phyloP scores from a whole-genome alignment of 2,113 vertebrate species.

The Orcinus orca region DNA sequence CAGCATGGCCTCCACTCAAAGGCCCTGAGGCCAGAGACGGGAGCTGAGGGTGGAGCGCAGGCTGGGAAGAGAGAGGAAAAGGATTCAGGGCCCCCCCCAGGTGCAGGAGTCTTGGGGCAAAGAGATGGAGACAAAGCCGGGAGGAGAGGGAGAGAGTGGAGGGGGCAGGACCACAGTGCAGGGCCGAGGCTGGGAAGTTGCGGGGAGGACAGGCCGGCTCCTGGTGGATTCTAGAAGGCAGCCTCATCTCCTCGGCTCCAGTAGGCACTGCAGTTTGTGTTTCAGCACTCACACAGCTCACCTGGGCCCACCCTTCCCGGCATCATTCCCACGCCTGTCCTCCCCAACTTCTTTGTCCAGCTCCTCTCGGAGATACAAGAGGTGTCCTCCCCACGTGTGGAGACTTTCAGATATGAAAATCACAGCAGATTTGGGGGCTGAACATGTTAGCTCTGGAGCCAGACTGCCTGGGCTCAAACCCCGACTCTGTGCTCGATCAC shows the following conservation, averaged over 20 bases:
- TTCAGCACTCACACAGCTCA: background rate
- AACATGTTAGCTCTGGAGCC: background rate
- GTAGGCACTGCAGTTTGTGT: background rate
- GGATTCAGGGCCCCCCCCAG: background rate
- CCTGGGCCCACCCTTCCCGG: too few species aligned
- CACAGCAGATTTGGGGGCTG: background rate
- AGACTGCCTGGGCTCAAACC: background rate
- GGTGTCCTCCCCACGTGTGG: accelerated
- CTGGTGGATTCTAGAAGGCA: background rate
- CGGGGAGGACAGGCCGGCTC: background rate
- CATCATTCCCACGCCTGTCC: accelerated
- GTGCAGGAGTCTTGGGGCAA: background rate
- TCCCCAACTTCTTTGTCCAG: background rate
- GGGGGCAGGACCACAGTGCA: background rate
- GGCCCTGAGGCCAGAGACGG: background rate
- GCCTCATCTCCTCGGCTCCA: background rate
- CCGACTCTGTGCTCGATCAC: background rate
- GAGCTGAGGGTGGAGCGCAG: background rate
- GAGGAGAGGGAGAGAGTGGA: background rate
- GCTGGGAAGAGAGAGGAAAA: background rate
- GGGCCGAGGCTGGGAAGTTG: accelerated
- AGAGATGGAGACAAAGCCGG: background rate
- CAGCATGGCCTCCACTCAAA: background rate
- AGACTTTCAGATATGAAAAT: background rate
- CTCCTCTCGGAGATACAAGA: background rate